phyloP scores from a whole-genome alignment of 2,797 vertebrate species.

The Silurus lanzhouensis region DNA sequence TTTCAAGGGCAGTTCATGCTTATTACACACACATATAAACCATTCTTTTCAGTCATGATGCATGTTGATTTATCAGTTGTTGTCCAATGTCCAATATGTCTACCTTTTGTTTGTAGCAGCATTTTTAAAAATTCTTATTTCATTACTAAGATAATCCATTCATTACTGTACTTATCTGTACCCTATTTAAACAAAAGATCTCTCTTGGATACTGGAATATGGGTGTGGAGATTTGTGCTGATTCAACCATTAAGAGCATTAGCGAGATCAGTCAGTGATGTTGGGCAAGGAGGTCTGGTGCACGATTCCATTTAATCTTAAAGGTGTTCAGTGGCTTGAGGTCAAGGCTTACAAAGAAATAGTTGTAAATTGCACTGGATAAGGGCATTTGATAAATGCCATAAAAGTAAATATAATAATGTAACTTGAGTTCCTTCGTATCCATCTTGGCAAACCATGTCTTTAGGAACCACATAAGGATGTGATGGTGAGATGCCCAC shows the following conservation, averaged over 20 bases:
- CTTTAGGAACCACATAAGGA: not conserved
- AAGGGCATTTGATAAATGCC: no score
- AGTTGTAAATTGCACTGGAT: no score
- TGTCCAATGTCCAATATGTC: not conserved
- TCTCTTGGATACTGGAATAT: not conserved
- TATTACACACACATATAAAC: not conserved
- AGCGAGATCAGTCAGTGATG: not conserved
- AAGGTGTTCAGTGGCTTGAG: not conserved
- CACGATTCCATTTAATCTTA: not conserved
- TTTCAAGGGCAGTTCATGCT: slow-evolving; percentile 8
- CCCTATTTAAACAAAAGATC: not conserved
- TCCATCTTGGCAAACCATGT: not conserved
- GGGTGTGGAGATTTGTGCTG: not conserved
- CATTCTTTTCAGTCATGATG: slow-evolving; percentile 2
- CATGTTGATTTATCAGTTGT: not conserved
- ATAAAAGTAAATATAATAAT: no score
- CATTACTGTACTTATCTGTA: not conserved
- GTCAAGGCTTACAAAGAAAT: not conserved
- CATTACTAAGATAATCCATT: not conserved
- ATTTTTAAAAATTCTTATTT: not conserved
- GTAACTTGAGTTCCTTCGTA: not conserved
- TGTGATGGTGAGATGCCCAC: no score
- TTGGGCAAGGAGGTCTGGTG: not conserved
- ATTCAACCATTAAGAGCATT: not conserved
- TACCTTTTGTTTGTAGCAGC: not conserved